phyloP scores from a whole-genome alignment of 2,888 invertebrate genomes.

The Drosophila merina region DNA sequence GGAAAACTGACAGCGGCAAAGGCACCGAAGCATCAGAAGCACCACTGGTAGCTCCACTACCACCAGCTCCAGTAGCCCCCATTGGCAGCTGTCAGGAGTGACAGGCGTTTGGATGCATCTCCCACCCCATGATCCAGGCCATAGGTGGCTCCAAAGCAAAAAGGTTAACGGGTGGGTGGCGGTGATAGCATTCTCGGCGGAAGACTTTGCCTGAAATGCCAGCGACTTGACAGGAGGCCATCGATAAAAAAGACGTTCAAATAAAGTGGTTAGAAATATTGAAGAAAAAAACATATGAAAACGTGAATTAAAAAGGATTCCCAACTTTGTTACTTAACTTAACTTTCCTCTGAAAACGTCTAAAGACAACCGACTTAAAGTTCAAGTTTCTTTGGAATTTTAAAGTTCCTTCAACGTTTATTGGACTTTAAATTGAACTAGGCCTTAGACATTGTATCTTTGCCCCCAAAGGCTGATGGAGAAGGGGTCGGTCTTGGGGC shows the following conservation, averaged over 20 bases:
- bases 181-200: too few relatives aligned
- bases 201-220: background rate
- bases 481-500: background rate
- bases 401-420: constrained; percentile 33
- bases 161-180: constrained; percentile 19
- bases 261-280: background rate
- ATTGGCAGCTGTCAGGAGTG: constrained; percentile 46
- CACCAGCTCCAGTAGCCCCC: constrained; percentile 14
- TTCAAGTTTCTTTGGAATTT: constrained; percentile 11
- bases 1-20: constrained; percentile 66
- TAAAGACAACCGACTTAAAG: background rate
- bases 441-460: constrained; percentile 63
- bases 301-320: too few relatives aligned
- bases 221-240: background rate
- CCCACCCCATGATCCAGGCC: background rate
- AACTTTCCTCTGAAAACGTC: background rate
- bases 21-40: constrained; percentile 9
- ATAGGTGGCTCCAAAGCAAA: constrained; percentile 30
- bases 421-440: constrained; percentile 67
- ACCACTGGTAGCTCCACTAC: too few relatives aligned
- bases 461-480: constrained; percentile 12
- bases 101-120: constrained; percentile 32
- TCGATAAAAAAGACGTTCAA: background rate
- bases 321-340: background rate
- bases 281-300: background rate